Base-by-base conservation (phyloP, 2,113 vertebrate genomes). In the Macrotus californicus region DNA sequence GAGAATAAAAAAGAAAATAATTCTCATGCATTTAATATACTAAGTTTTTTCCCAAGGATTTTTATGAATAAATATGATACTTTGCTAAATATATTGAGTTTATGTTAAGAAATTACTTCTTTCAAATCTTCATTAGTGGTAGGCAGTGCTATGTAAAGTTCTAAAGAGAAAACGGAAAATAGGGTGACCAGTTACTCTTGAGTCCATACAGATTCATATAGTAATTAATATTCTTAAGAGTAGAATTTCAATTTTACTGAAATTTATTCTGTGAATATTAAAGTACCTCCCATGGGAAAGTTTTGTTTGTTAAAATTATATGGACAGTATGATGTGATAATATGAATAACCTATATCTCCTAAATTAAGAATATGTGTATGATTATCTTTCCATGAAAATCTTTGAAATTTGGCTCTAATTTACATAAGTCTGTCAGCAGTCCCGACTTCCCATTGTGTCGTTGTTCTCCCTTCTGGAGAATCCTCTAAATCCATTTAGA, bases 361-460 rank as follows among this genome's bases (percentile, higher is more conserved):
- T 69, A 80, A 79, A 36, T 54, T 61, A 93, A 90, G 34, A 22
- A 79, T 67, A 46, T 82, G 11, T 82, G 14, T 26, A 48, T 75
- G n/a, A 75, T 81, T 93, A 16, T 80, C 96, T 92, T 59, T 93
- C 39, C 39, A 86, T 66, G 94, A n/a, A 79, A 95, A 73, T 66
- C 89, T 82, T 96, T 97, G 36, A 93, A 84, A 61, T 93, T 93
- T 95, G 61, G 18, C 91, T 92, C 77, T 89, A 82, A 84, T 54
- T 70, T 82, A 87, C 79, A 72, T 59, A 93, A 82, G 39, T 70
- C 70, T 76, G 41, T 41, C 34, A 43, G 26, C 13, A 73, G 22
- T 89, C 18, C 67, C 75, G 79, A 13, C 54, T 82, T 80, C 76
- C 69, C 73, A 48, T 21, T 75, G 7, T 77, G 43, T 86, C 46